Evolutionary conservation across 2,888 invertebrate genomes (phyloP).

Genomic region (Arctia plantaginis): DNA sequence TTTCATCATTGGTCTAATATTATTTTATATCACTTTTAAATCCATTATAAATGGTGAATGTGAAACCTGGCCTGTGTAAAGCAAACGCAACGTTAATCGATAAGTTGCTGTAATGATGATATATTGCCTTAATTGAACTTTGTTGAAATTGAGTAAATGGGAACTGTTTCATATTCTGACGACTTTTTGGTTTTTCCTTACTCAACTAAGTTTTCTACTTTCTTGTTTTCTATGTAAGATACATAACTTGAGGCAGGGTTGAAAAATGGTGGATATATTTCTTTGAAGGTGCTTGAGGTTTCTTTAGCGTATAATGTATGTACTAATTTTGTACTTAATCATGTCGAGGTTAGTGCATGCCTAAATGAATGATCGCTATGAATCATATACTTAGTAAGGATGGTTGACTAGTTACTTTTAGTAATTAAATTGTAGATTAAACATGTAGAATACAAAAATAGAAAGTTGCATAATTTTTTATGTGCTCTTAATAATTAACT

Average conservation of each 20-base stretch:
- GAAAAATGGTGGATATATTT: not conserved
- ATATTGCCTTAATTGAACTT: slow-evolving; percentile 16
- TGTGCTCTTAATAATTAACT: not conserved
- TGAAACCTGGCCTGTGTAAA: slow-evolving; percentile 12
- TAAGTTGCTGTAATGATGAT: slow-evolving; percentile 15
- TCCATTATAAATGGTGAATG: slow-evolving; percentile 5
- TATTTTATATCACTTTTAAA: slow-evolving; percentile 14
- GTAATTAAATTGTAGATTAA: not conserved
- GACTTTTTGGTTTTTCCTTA: slow-evolving; percentile 8
- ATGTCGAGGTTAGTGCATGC: not conserved
- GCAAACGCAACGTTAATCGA: slow-evolving; percentile 16
- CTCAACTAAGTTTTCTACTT: not conserved
- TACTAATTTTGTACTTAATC: not conserved
- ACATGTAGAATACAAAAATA: not conserved
- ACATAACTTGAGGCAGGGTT: not conserved
- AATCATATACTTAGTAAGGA: not conserved
- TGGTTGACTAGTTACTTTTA: not conserved
- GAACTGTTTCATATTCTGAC: slow-evolving; percentile 7
- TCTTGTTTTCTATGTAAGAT: not conserved
- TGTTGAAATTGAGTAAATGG: slow-evolving; percentile 13
- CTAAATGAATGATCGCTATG: not conserved
- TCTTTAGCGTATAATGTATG: not conserved
- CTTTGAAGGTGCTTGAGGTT: not conserved
- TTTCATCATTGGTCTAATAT: slow-evolving; percentile 26
- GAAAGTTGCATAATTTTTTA: not conserved